Evolutionary conservation across 1,140 invertebrate species (phyloP).

Genomic region (Solenopsis fugax): DNA sequence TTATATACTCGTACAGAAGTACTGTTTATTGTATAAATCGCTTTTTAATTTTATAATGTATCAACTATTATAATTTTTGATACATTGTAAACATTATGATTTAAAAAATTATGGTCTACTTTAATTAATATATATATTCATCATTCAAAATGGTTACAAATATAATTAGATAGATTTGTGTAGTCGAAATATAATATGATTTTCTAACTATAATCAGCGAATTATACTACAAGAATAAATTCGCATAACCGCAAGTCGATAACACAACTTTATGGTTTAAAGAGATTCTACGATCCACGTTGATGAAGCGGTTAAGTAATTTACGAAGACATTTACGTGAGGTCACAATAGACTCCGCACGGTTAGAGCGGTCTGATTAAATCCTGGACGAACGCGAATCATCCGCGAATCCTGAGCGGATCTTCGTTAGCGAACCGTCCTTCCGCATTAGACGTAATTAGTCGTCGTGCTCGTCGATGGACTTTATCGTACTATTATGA

Average conservation of each 20-base stretch:
- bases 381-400: slow-evolving; percentile 64
- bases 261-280: slow-evolving; percentile 15
- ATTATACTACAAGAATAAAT: slow-evolving; percentile 2
- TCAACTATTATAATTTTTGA: too few species aligned
- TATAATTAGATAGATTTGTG: background rate
- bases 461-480: slow-evolving; percentile 63
- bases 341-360: slow-evolving; percentile 59
- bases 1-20: too few species aligned
- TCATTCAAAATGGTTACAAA: background rate
- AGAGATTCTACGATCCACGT: slow-evolving; percentile 29
- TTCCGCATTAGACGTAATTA: slow-evolving; percentile 72
- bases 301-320: slow-evolving; percentile 59
- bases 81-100: too few species aligned
- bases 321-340: slow-evolving; percentile 56
- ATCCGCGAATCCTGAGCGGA: slow-evolving; percentile 61
- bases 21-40: background rate
- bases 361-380: slow-evolving; percentile 65
- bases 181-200: background rate
- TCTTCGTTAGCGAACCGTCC: slow-evolving; percentile 72
- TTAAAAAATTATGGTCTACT: too few species aligned
- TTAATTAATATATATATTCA: background rate
- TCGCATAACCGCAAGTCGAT: slow-evolving; percentile 16
- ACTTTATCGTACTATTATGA: slow-evolving; percentile 17
- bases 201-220: background rate
- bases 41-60: background rate